Evolutionary conservation across 2,113 vertebrate species (phyloP).

Genomic region (Phalacrocorax carbo): DNA sequence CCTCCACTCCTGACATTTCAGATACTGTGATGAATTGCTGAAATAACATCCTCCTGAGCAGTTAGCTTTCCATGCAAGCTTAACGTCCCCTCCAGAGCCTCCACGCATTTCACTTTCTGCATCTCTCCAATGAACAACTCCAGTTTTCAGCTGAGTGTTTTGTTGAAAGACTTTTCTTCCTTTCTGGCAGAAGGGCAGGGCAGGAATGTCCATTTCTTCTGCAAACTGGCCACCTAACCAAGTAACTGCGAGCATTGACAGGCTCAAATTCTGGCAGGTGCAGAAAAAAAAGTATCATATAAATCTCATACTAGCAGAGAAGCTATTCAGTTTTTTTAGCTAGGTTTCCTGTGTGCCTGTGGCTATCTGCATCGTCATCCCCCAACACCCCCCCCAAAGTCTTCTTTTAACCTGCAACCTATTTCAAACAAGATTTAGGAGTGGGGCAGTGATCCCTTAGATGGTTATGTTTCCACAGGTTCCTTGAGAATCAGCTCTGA

Average conservation of each 20-base stretch:
- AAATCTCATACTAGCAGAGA: background rate
- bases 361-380: background rate
- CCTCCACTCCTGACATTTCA: conserved; percentile 28
- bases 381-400: background rate
- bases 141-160: background rate
- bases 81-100: background rate
- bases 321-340: background rate
- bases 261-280: background rate
- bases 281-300: background rate
- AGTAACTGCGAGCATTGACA: background rate
- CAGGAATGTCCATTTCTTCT: background rate
- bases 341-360: background rate
- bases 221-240: background rate
- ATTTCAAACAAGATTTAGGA: background rate
- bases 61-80: background rate
- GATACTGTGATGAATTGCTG: background rate
- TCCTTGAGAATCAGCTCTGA: background rate
- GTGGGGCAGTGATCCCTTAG: background rate
- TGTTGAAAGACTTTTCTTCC: background rate
- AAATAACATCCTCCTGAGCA: background rate
- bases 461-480: background rate
- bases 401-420: background rate
- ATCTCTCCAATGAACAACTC: background rate
- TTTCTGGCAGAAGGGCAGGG: background rate
- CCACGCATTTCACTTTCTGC: background rate